Evolutionary conservation across 2,113 vertebrate species (phyloP).

Genomic region (Triplophysa dalaica): DNA sequence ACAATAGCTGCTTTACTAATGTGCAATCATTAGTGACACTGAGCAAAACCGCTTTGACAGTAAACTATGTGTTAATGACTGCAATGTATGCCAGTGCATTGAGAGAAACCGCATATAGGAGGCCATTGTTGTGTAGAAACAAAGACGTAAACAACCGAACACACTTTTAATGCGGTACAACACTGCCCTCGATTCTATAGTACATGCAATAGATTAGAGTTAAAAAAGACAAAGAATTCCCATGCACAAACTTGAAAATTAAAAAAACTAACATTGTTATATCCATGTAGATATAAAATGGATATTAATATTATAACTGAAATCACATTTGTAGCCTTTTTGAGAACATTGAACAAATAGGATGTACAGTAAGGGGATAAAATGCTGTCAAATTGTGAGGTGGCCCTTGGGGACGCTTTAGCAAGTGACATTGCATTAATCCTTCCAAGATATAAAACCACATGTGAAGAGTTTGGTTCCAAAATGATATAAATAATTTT

Average conservation of each 20-base stretch:
- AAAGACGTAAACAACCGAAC: conserved; percentile 45
- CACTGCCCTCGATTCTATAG: conserved; percentile 8
- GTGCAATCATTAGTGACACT: conserved; percentile 29
- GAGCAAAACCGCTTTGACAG: background rate
- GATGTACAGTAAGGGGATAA: background rate
- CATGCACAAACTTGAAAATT: background rate
- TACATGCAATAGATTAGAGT: background rate
- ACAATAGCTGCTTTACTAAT: conserved; percentile 36
- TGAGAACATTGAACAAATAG: no score
- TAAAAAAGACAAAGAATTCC: background rate
- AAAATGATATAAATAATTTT: no score
- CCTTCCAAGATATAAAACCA: background rate
- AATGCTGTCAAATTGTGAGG: background rate
- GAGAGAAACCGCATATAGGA: conserved; percentile 27
- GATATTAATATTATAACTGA: background rate
- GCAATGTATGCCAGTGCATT: conserved; percentile 5
- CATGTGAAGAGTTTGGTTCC: no score
- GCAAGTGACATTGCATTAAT: background rate
- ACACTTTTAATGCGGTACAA: background rate
- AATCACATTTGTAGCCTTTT: background rate
- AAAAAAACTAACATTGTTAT: no score
- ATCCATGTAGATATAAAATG: no score
- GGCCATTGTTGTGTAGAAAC: conserved; percentile 43
- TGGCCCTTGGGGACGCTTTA: background rate
- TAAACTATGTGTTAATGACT: conserved; percentile 53